These are phyloP conservation scores for Pelecanus crispus DNA, from an alignment of 2,113 vertebrate species.

Conservation along the genomic window DNA sequence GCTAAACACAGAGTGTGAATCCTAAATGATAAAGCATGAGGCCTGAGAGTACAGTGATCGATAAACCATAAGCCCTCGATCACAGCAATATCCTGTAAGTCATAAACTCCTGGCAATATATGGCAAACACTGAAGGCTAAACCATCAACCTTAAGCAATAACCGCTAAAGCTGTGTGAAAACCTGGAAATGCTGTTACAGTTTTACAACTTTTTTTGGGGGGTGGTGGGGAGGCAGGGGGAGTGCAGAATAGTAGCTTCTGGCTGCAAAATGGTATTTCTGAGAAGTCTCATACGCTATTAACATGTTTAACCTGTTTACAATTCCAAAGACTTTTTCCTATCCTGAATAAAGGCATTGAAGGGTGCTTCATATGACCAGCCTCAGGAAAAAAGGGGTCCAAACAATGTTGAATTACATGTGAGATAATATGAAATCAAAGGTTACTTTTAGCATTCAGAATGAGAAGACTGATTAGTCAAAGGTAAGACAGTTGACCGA, in stretches of 20 bases:
- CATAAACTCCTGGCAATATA: neutral
- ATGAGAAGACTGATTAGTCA: neutral
- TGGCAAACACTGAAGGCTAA: neutral
- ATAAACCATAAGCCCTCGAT: neutral
- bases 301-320: neutral
- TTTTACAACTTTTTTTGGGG: neutral
- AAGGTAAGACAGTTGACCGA: neutral
- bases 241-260: neutral
- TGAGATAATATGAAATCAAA: neutral
- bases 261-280: neutral
- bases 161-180: neutral
- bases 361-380: neutral
- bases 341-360: neutral
- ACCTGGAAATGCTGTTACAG: neutral
- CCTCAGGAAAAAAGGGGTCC: neutral
- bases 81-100: neutral
- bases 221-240: no score
- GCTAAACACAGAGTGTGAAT: neutral
- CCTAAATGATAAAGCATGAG: neutral
- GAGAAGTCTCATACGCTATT: neutral
- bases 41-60: fast-evolving
- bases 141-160: neutral
- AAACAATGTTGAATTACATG: neutral
- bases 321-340: neutral
- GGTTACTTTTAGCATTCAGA: neutral